Evolutionary conservation across 2,888 invertebrate genomes (phyloP).

Genomic region (Buathra laborator): DNA sequence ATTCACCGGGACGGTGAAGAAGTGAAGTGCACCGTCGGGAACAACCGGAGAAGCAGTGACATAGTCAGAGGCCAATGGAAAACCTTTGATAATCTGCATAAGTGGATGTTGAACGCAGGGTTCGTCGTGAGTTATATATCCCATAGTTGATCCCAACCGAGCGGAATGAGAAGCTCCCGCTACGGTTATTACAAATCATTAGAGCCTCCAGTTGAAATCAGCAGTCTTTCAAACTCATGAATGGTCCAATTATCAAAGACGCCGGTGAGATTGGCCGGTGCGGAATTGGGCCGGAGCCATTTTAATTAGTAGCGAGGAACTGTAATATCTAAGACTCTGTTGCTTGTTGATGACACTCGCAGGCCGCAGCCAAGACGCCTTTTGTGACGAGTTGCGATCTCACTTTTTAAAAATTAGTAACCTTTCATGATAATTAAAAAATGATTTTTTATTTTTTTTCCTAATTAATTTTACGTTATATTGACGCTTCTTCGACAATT

Average conservation of each 20-base stretch:
- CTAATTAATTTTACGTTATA: not conserved
- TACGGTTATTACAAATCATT: conserved; percentile 83
- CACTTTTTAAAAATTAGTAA: conserved; percentile 9
- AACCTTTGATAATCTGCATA: conserved; percentile 81
- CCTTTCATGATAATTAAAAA: conserved; percentile 1
- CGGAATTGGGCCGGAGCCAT: conserved; percentile 33
- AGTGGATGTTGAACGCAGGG: conserved; percentile 75
- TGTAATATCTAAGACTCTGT: conserved; percentile 13
- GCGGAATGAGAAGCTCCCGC: conserved; percentile 63
- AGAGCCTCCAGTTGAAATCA: conserved; percentile 84
- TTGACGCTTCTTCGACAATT: not conserved
- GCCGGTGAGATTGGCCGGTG: conserved; percentile 33
- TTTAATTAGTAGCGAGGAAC: conserved; percentile 57
- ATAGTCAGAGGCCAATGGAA: conserved; percentile 72
- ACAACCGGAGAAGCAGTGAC: not conserved
- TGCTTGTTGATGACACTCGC: not conserved
- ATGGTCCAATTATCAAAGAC: conserved; percentile 63
- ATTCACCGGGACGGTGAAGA: not conserved
- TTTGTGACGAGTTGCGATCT: not conserved
- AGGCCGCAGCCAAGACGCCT: not conserved
- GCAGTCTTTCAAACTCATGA: conserved; percentile 81
- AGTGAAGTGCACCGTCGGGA: conserved; percentile 54
- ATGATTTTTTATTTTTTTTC: not conserved
- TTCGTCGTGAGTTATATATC: not conserved
- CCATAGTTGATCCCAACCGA: conserved; percentile 32